Conservation (phyloP, 2,113 vertebrate genomes). For the Antechinus flavipes region DNA sequence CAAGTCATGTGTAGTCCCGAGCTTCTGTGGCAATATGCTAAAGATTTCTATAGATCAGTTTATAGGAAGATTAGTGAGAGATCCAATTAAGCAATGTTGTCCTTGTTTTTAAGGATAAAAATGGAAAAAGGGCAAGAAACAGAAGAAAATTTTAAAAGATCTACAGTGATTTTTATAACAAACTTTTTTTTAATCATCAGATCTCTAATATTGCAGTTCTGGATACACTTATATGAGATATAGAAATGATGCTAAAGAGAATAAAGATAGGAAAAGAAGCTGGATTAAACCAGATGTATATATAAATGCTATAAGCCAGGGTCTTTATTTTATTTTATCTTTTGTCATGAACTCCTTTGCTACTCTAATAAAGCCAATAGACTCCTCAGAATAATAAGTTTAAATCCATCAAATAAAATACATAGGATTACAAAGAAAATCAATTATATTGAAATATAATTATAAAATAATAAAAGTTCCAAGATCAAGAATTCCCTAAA, state of each 20-base stretch:
- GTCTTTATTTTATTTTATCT: not conserved
- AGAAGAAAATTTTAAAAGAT: not conserved
- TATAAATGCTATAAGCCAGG: not conserved
- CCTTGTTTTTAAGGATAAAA: not conserved
- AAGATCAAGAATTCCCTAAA: not conserved
- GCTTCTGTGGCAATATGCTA: not conserved
- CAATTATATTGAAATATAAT: not conserved
- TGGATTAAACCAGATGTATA: not conserved
- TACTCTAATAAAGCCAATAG: not conserved
- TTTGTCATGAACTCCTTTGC: not conserved
- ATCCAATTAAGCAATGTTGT: not conserved
- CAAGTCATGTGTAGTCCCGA: not conserved
- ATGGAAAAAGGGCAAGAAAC: not conserved
- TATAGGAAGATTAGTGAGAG: not conserved
- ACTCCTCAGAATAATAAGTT: not conserved
- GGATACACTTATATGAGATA: not conserved
- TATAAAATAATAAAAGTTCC: not conserved
- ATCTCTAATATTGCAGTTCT: not conserved
- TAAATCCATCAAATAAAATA: not conserved
- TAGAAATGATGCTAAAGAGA: not conserved
- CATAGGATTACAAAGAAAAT: not conserved
- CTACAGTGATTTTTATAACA: not conserved
- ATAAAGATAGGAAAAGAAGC: not conserved
- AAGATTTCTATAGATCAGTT: not conserved
- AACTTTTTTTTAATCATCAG: not conserved